These are phyloP conservation scores for Macrosiphum euphorbiae DNA, from an alignment of 2,888 invertebrate species.

Conservation along the genomic window DNA sequence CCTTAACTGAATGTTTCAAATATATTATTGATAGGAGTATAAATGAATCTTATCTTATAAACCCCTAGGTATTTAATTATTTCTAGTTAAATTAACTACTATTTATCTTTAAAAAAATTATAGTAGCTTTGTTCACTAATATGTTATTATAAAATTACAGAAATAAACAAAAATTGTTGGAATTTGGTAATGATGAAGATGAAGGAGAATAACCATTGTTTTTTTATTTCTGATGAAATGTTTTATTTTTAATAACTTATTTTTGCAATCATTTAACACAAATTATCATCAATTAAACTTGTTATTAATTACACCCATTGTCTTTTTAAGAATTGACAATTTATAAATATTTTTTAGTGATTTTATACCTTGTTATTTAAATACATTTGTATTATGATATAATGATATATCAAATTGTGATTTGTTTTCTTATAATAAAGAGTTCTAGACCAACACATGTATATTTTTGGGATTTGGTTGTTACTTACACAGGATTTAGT, in stretches of 20 bases:
- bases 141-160: no score
- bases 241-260: background rate
- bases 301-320: background rate
- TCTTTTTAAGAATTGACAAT: background rate
- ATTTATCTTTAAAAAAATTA: background rate
- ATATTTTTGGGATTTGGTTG: no score
- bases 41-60: background rate
- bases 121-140: no score
- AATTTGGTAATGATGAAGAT: background rate
- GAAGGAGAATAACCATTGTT: slow-evolving; percentile 1
- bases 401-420: no score
- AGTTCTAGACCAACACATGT: no score
- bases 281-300: no score
- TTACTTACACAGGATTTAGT: no score
- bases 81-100: background rate
- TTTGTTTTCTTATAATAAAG: background rate
- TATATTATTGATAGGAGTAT: background rate
- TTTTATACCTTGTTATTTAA: background rate
- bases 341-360: background rate
- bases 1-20: background rate
- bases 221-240: background rate
- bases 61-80: background rate
- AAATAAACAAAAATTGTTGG: slow-evolving; percentile 23
- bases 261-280: background rate
- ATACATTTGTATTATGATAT: background rate